Percentiles rank a stretch among this genome's conserved stretches.
phyloP scores from a whole-genome alignment of 2,888 invertebrate genomes.

The Cerceris ruficornis region DNA sequence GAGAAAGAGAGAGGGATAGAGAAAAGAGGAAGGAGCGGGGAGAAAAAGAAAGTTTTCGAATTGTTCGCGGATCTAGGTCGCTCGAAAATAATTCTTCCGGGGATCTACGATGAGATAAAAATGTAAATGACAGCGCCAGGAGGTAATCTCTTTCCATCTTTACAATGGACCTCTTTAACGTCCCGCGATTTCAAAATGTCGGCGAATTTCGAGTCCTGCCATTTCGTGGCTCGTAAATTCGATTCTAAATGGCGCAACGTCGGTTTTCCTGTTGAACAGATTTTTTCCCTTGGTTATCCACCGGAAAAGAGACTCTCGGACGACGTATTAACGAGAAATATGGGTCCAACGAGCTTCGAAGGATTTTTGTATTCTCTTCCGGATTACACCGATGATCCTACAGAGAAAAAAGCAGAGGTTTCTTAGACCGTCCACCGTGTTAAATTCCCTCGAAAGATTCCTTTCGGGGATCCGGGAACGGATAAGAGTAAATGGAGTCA shows the following conservation, averaged over 20 bases:
- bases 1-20: not conserved
- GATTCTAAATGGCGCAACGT: not conserved
- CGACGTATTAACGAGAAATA: not conserved
- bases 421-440: constrained; percentile 20
- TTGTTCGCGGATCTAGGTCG: constrained; percentile 48
- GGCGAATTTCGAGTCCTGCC: not conserved
- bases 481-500: constrained; percentile 15
- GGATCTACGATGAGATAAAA: constrained; percentile 52
- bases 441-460: constrained; percentile 40
- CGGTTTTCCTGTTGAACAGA: not conserved
- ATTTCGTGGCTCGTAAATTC: not conserved
- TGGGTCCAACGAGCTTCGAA: not conserved
- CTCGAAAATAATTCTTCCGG: constrained; percentile 46
- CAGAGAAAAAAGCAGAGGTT: constrained; percentile 20
- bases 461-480: constrained; percentile 27
- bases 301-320: not conserved
- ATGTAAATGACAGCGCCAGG: constrained; percentile 31
- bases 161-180: constrained; percentile 2
- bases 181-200: not conserved
- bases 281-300: not conserved
- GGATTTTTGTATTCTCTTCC: constrained; percentile 1
- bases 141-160: constrained; percentile 28
- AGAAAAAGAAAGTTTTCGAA: constrained; percentile 14
- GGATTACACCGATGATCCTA: constrained; percentile 10
- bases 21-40: not conserved